Base-by-base conservation (phyloP, 2,113 vertebrate genomes). In the Xiphorhynchus elegans region DNA sequence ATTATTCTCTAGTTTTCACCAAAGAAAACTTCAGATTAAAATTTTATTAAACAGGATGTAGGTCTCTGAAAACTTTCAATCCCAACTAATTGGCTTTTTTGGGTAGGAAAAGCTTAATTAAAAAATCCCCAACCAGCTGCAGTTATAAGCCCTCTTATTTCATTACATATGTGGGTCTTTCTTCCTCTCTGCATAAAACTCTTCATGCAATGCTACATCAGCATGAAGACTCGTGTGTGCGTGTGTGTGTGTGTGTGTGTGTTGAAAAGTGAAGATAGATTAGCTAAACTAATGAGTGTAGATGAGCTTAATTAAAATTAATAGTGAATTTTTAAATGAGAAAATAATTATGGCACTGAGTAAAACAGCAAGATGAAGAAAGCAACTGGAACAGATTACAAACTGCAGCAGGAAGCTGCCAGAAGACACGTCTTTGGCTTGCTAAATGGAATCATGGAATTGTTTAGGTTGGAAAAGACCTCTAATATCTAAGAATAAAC, bases 261-360 rank as follows among this genome's bases (percentile, higher is more conserved):
- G n/a, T 73, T 90, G 92, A 44, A 82, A 81, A 84, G 73, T 75
- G 76, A 84, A 92, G 95, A 68, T 33, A 93, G 80, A 78, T 96
- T 87, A 94, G 60, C 74, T 93, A 67, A 90, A 66, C 73, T 97
- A 96, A 94, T 90, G 87, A 96, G 79, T 79, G 59, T 90, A 89
- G 60, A 84, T 95, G 79, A 95, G 52, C 87, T 80, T 95, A 97
- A 96, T 96, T 96, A 93, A 96, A 95, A 96, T 96, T 96, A 95
- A 95, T 95, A 93, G 55, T 83, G 76, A 96, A 81, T 95, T 95
- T 89, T 47, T 87, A 88, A 96, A 93, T 62, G 69, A 82, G 81
- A 74, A 96, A 97, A 94, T 93, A 95, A 94, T 96, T 91, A 89
- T n/a, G 59, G 53, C 70, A 80, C 40, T 1, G 17, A 89, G 50